phyloP scores from a whole-genome alignment of 64 coral and sea anemone species.

The Platygyra sinensis region DNA sequence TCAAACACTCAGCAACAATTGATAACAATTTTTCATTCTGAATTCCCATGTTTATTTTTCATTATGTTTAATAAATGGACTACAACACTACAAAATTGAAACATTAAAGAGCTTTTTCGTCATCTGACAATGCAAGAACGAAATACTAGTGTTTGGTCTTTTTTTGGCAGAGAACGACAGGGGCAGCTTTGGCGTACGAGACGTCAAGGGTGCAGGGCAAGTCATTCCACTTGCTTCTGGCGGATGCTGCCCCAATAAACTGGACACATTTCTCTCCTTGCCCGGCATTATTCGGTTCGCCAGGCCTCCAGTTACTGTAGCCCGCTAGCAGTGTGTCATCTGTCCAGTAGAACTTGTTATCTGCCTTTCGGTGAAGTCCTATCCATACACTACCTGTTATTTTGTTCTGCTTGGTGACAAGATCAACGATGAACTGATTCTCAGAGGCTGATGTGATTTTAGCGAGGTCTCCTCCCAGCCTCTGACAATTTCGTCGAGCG shows the following conservation, averaged over 20 bases:
- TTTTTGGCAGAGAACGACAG: neutral
- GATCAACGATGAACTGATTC: neutral
- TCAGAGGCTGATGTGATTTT: neutral
- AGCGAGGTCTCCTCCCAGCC: neutral
- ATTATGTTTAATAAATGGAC: too few species aligned
- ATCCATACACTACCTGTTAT: neutral
- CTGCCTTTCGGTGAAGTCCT: slow-evolving; percentile 15
- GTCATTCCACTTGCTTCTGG: neutral
- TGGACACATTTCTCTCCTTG: neutral
- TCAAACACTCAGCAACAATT: too few species aligned
- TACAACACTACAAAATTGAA: too few species aligned
- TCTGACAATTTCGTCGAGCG: neutral
- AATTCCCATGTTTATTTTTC: too few species aligned
- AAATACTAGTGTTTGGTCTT: neutral
- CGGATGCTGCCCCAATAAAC: neutral
- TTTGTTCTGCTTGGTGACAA: neutral
- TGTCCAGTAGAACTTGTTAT: slow-evolving; percentile 25
- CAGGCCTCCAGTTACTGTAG: neutral
- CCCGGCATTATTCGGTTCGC: neutral
- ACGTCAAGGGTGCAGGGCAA: fast-evolving
- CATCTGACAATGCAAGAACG: too few species aligned
- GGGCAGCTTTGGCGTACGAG: neutral
- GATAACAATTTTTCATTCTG: too few species aligned
- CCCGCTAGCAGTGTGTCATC: neutral
- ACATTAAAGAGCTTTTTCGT: too few species aligned